Conservation (phyloP, 2,113 vertebrate genomes). For the Syngnathus scovelli region DNA sequence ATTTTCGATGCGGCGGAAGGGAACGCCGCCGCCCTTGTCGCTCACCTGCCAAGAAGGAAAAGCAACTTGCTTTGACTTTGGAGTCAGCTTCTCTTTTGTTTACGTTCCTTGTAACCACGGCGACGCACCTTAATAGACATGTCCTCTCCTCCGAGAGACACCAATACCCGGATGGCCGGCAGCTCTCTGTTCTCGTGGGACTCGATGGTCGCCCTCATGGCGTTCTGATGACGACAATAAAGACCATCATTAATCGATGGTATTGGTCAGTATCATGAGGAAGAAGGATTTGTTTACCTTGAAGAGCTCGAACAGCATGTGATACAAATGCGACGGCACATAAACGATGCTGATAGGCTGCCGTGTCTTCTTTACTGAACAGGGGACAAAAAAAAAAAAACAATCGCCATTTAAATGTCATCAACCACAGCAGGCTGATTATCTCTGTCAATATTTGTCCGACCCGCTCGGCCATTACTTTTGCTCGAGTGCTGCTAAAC, state of each 20-base stretch:
- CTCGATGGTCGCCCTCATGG: conserved; percentile 94
- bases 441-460: conserved; percentile 46
- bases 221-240: conserved; percentile 70
- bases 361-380: conserved; percentile 66
- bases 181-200: conserved; percentile 77
- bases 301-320: conserved; percentile 96
- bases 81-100: not conserved
- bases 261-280: too few relatives aligned
- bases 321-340: conserved; percentile 92
- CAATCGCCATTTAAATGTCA: conserved; percentile 1
- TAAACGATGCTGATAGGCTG: conserved; percentile 84
- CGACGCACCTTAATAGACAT: conserved; percentile 82
- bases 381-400: conserved; percentile 5
- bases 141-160: conserved; percentile 88
- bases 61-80: not conserved
- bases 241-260: not conserved
- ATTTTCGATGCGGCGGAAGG: conserved; percentile 83
- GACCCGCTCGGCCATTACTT: conserved; percentile 19
- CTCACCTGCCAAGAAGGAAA: conserved; percentile 74
- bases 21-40: conserved; percentile 84
- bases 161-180: conserved; percentile 80
- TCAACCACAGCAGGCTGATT: conserved; percentile 10
- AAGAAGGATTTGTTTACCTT: conserved; percentile 72
- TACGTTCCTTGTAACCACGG: not conserved
- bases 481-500: conserved; percentile 29